Evolutionary conservation across 2,797 vertebrate genomes (phyloP).

Genomic region (Harpagifer antarcticus): DNA sequence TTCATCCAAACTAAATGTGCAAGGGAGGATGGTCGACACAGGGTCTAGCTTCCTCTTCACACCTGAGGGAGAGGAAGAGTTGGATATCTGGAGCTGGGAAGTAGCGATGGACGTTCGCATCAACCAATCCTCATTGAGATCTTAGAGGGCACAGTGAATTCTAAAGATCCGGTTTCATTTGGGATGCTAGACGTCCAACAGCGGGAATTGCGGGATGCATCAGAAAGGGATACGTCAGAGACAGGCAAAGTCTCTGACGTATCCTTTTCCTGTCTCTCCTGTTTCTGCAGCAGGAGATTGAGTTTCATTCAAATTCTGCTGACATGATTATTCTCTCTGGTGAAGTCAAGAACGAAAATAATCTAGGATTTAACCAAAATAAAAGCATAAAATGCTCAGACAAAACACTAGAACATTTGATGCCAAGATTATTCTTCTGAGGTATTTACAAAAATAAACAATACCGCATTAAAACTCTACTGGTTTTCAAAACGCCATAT

Average conservation of each 20-base stretch:
- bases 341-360: slow-evolving; percentile 23
- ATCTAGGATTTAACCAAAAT: slow-evolving; percentile 24
- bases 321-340: slow-evolving; percentile 64
- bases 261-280: slow-evolving; percentile 74
- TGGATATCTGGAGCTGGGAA: slow-evolving; percentile 70
- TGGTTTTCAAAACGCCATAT: slow-evolving; percentile 76
- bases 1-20: slow-evolving; percentile 52
- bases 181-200: slow-evolving; percentile 71
- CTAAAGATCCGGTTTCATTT: slow-evolving; percentile 80
- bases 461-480: slow-evolving; percentile 47
- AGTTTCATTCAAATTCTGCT: slow-evolving; percentile 72
- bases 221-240: slow-evolving; percentile 36
- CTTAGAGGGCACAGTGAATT: slow-evolving; percentile 78
- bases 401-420: slow-evolving; percentile 16
- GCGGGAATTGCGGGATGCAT: slow-evolving; percentile 36
- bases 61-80: slow-evolving; percentile 62
- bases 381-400: slow-evolving; percentile 2
- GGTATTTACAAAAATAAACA: slow-evolving; percentile 61
- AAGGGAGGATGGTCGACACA: slow-evolving; percentile 54
- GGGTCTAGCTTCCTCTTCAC: slow-evolving; percentile 68
- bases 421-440: slow-evolving; percentile 34
- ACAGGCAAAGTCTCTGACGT: no score
- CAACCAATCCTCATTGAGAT: slow-evolving; percentile 71
- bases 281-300: slow-evolving; percentile 73
- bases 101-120: slow-evolving; percentile 53